Percentiles rank a stretch among this genome's conserved stretches.
Evolutionary conservation across 2,113 vertebrate genomes (phyloP).

Genomic region (Calyptommatus sinebrachiatus): DNA sequence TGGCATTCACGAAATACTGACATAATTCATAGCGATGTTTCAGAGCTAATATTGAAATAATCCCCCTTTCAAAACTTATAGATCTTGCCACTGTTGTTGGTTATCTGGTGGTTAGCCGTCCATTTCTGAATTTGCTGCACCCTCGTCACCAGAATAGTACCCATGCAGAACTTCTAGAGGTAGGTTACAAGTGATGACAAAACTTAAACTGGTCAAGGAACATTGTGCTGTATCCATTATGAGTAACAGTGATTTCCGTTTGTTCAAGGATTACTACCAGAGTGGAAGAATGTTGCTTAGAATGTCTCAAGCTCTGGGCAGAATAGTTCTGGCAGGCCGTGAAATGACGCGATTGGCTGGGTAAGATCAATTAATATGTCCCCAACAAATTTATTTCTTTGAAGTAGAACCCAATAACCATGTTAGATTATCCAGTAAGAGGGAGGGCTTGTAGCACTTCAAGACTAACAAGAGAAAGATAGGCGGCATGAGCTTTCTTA

Average conservation of each 20-base stretch:
- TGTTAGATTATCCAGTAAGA: too few relatives aligned
- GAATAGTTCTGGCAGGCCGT: constrained; percentile 93
- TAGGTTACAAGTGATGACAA: constrained; percentile 56
- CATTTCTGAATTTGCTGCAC: constrained; percentile 84
- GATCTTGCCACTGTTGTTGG: constrained; percentile 95
- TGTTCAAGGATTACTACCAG: constrained; percentile 93
- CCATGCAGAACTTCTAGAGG: constrained; percentile 92
- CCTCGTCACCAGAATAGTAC: constrained; percentile 85
- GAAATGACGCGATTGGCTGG: constrained; percentile 97
- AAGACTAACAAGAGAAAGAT: too few relatives aligned
- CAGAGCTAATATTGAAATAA: not conserved
- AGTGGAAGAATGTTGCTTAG: constrained; percentile 95
- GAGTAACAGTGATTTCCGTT: constrained; percentile 43
- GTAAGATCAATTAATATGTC: constrained; percentile 65
- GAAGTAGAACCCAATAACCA: too few relatives aligned
- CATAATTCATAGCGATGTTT: not conserved
- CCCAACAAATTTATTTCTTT: not conserved
- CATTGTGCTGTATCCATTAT: constrained; percentile 7
- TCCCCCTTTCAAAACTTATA: constrained; percentile 61
- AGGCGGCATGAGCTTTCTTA: too few relatives aligned
- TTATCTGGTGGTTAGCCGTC: constrained; percentile 93
- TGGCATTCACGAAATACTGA: too few relatives aligned
- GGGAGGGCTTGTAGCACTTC: too few relatives aligned
- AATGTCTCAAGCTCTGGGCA: constrained; percentile 95
- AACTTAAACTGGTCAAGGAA: not conserved